A percentile compares a stretch with the other conserved stretches of the same genome.
phyloP scores from a whole-genome alignment of 53 echinoderm and acorn worm genomes.

The Mesocentrotus franciscanus region DNA sequence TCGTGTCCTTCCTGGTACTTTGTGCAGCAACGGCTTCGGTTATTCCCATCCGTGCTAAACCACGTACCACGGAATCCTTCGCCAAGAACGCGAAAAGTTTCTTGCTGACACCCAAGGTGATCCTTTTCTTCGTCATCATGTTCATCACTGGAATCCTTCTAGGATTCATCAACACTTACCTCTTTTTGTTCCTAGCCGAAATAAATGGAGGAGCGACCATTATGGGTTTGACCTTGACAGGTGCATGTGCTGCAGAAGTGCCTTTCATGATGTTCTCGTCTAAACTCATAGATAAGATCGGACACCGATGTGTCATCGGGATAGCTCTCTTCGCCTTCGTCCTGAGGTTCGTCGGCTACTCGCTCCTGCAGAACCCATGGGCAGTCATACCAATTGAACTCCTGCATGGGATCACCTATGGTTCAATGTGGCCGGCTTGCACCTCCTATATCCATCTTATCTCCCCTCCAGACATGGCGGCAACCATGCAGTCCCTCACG shows the following conservation, averaged over 20 bases:
- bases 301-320: constrained; percentile 74
- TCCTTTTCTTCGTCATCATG: constrained; percentile 9
- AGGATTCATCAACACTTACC: constrained; percentile 78
- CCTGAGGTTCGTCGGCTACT: constrained; percentile 72
- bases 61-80: neutral
- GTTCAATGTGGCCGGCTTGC: constrained; percentile 75
- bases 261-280: constrained; percentile 83
- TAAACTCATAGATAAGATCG: constrained; percentile 74
- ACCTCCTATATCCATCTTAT: constrained; percentile 65
- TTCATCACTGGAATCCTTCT: constrained; percentile 30
- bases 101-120: neutral
- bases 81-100: neutral
- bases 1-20: constrained; percentile 29
- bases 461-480: constrained; percentile 72
- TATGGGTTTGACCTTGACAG: constrained; percentile 88
- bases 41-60: constrained; percentile 57
- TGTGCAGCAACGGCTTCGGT: neutral
- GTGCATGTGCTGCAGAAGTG: constrained; percentile 80
- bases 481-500: constrained; percentile 72
- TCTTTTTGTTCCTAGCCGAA: constrained; percentile 86
- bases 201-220: constrained; percentile 70
- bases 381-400: constrained; percentile 75
- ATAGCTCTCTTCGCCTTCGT: constrained; percentile 67
- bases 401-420: constrained; percentile 79
- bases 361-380: constrained; percentile 76